Evolutionary conservation across 2,888 invertebrate species (phyloP), one percentile per base, ranked within the genome.

Genomic region (Trypoxylon attenuatum): DNA sequence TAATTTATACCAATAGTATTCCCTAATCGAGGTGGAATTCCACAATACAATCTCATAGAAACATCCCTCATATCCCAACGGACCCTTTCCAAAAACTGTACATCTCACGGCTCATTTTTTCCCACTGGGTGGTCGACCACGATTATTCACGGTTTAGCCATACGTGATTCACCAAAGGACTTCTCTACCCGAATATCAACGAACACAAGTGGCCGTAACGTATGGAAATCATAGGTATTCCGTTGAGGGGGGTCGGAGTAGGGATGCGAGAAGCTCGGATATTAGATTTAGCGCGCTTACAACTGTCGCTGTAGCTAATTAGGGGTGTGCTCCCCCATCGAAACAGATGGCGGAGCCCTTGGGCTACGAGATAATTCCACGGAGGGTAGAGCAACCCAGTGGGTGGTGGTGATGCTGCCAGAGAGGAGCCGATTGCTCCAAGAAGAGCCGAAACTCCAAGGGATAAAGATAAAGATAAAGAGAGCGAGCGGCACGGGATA

Each of bases 291-390:
- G 73, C 77, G 64, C 74, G 76, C 79, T 80, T 78, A 80, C 83
- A 81, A 82, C 82, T 82, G 82, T 81, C 82, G 77, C 78, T 76
- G 65, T 70, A 77, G 72, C 81, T 85, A 85, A 86, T 86, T 86
- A 82, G 81, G 80, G 81, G 79, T 73, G 70, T 58, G 74, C 77
- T 73, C 79, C 79, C 77, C 77, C 60, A 72, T 53, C 76, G 81
- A 83, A 84, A 84, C 86, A 85, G 86, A 86, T 86, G 86, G 84
- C 78, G n/a, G n/a, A 78, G 64, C 84, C 85, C 83, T 81, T 77
- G 69, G 84, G 85, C 85, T 75, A 83, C 64, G 71, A 79, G 83
- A 83, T 83, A 84, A 82, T 74, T 73, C 77, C 70, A 33, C 5
- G 33, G 33, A 33, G 64, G 66, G 63, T 58, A 71, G 70, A 72